phyloP scores from a whole-genome alignment of 2,113 vertebrate genomes.

The Antechinus stuartii region DNA sequence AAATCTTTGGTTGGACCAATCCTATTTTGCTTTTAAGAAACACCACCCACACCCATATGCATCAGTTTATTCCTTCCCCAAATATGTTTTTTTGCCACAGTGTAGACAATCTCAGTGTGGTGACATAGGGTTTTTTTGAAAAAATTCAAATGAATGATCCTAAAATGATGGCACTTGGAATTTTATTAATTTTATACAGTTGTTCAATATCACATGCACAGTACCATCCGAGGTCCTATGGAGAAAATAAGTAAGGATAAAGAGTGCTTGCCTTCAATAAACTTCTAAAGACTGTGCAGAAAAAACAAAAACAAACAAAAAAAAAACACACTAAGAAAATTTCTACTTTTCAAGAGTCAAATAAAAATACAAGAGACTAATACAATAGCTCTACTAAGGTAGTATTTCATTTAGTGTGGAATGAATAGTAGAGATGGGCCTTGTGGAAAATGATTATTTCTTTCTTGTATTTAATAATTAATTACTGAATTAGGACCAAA shows the following conservation, averaged over 20 bases:
- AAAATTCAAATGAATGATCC: slow-evolving; percentile 24
- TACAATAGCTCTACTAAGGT: background rate
- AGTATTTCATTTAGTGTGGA: background rate
- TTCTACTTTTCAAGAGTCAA: background rate
- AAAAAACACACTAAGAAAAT: background rate
- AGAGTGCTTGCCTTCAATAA: background rate
- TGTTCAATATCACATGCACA: background rate
- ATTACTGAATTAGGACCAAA: background rate
- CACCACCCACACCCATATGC: slow-evolving; percentile 48
- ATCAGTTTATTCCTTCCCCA: slow-evolving; percentile 52
- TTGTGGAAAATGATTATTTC: background rate
- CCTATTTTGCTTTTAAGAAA: slow-evolving; percentile 58
- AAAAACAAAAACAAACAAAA: background rate
- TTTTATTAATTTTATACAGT: background rate
- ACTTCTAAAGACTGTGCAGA: background rate
- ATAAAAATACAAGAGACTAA: background rate
- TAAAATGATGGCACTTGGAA: slow-evolving; percentile 31
- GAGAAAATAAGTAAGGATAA: background rate
- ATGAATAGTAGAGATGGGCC: background rate
- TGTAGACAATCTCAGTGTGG: slow-evolving; percentile 30
- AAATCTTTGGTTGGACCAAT: slow-evolving; percentile 43
- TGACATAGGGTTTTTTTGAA: slow-evolving; percentile 20
- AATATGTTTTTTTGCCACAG: slow-evolving; percentile 41
- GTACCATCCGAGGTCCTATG: slow-evolving; percentile 2
- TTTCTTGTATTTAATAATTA: background rate